These are phyloP conservation scores for Phylloscopus trochiloides DNA, from an alignment of 2,113 vertebrate species.

Conservation along the genomic window DNA sequence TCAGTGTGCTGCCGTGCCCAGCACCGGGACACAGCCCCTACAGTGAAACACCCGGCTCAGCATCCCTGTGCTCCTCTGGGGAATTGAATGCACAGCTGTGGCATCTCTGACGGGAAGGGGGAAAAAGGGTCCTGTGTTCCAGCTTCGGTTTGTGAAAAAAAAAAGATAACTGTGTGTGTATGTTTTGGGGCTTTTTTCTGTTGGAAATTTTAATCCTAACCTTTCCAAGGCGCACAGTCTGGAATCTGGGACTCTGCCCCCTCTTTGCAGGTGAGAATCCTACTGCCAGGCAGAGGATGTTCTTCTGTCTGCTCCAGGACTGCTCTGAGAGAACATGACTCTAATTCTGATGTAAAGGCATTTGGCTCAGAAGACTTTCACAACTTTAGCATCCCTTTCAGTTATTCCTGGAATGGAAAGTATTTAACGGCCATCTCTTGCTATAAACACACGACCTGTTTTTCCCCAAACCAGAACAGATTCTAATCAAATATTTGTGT, in stretches of 20 bases:
- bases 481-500: not conserved
- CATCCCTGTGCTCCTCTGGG: not conserved
- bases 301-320: not conserved
- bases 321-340: not conserved
- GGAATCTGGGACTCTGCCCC: not conserved
- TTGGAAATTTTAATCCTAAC: not conserved
- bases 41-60: not conserved
- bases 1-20: not conserved
- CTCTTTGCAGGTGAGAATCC: not conserved
- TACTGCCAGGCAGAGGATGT: not conserved
- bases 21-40: not conserved
- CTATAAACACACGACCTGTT: conserved; percentile 7
- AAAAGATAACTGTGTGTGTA: not conserved
- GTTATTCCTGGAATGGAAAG: conserved; percentile 3
- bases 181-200: not conserved
- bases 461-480: not conserved
- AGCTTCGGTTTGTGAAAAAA: not conserved
- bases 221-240: accelerated
- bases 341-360: not conserved
- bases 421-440: not conserved
- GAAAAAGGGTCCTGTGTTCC: not conserved
- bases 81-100: not conserved
- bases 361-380: not conserved
- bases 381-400: not conserved
- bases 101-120: not conserved